Base-by-base conservation (phyloP, 2,113 vertebrate species). In the Phoxinus phoxinus region DNA sequence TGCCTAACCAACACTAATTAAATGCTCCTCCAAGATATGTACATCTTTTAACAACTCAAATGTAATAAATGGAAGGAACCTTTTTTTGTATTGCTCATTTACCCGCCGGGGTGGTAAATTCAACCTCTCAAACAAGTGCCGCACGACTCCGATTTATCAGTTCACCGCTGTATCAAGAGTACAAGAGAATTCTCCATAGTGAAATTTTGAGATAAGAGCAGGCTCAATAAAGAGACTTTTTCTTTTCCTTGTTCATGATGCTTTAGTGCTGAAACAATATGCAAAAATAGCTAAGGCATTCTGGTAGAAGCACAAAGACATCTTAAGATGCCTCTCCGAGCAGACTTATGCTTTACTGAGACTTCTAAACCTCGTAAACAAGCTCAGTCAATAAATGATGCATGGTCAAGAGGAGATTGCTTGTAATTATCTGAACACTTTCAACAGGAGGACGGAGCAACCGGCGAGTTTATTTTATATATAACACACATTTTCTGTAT, bases 141-240 rank as follows among this genome's bases (percentile, higher is more conserved):
- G 81, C 46, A 76, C 17, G 17, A 51, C 44, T 75, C n/a, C 2
- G 71, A 75, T 75, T 75, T n/a, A 75, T 75, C 74, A 48, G n/a
- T 76, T 32, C 74, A 76, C 74, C 32, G 46, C 48, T 11, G 25
- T 76, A 76, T 46, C 78, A 58, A n/a, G 48, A 77, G 86, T 32
- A 41, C 75, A 69, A 72, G 44, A 13, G 59, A 72, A 75, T 69
- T 72, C 59, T 84, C 58, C 69, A 75, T 85, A 86, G 58, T 53
- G 41, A 89, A 82, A 77, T 77, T 72, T 84, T 59, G 56, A 73
- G 77, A 81, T 87, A 80, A 84, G 35, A 77, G 76, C n/a, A 88
- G 75, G 85, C 61, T 81, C 83, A 32, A 99, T 84, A 98, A 86
- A 98, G n/a, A 75, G 25, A n/a, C 73, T 32, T 67, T 96, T 92